Evolutionary conservation across 1,140 invertebrate species (phyloP), one percentile per base, ranked within the genome.

Genomic region (Prorops nasuta): DNA sequence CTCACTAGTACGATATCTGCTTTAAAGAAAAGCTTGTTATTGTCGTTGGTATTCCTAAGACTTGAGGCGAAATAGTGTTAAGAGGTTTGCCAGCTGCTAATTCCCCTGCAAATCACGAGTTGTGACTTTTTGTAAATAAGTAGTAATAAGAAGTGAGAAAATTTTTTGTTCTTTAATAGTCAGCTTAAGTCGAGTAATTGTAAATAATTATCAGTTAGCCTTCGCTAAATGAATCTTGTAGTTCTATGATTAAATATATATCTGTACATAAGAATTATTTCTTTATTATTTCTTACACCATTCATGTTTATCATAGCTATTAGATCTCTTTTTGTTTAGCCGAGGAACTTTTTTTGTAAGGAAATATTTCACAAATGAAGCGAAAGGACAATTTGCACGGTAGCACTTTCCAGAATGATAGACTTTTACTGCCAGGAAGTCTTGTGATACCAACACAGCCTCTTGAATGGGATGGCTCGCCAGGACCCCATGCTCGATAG

Each of bases 401-500:
- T 0, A 75, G 61, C 1, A 80, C 76, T 55, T 65, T 73, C 86
- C 86, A 88, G 10, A 76, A 76, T 21, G 74, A 75, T 4, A 77
- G 15, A 10, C 34, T 34, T 19, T 44, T 44, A 15, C 34, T 39
- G 19, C 44, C 28, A 6, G 21, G 1, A 14, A 39, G 45, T 15
- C 36, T 46, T 19, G 79, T 78, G 6, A 87, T 56, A n/a, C 74
- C 67, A 1, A 81, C 80, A 48, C 86, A 88, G 31, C 82, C 78
- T 42, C 79, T 74, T 10, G 71, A 71, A 17, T 66, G 55, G 1
- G 68, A 58, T 1, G 86, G 86, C 56, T 87, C 79, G 1, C 82
- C 80, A 3, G 80, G 79, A 1, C 80, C 83, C 86, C 85, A 88
- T 9, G 84, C 84, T 21, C 84, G 73, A 56, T 80, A 86, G 4